Evolutionary conservation across 2,797 vertebrate species (phyloP), one percentile per base, ranked within the genome.

Genomic region (Mus minutoides): DNA sequence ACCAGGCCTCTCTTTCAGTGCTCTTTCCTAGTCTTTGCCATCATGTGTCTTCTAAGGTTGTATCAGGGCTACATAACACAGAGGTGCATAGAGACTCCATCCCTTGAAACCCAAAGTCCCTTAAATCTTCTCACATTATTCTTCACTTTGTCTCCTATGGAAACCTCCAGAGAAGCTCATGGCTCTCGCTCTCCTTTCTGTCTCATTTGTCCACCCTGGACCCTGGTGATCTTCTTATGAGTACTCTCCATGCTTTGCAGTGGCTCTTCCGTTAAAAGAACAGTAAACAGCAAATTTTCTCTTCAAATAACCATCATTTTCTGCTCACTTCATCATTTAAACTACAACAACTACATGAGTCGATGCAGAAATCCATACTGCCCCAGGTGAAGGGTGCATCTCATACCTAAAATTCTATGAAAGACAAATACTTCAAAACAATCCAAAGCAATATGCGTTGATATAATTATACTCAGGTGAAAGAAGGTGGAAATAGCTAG

Each of bases 21-120:
- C 26, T 8, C 4, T 90, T 4, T 46, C 40, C 71, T 14, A 52
- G 0, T 24, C 11, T 62, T 19, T 24, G 34, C 10, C 10, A 69
- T 8, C 0, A 6, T 21, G 3, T 29, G 19, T 1, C 49, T 87
- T 52, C 7, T 16, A 8, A 37, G 5, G 5, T n/a, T 31, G 2
- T 75, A 12, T 24, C 21, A 56, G 16, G 6, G 10, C 2, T 17
- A 17, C 5, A 26, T 22, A 77, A 40, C 56, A 75, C 11, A 46
- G 22, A 67, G 13, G 14, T 29, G 29, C 14, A 14, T 16, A 75
- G 29, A 10, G 13, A 10, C 7, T 19, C 29, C 14, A 37, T 6
- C 1, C 24, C 22, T 56, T 12, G 13, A n/a, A 83, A 13, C 16
- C 14, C 24, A 91, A 91, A 6, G 3, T 49, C 22, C 16, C 29